Evolutionary conservation across 2,797 vertebrate species (phyloP), one percentile per base, ranked within the genome.

Genomic region (Eulemur rubriventer): DNA sequence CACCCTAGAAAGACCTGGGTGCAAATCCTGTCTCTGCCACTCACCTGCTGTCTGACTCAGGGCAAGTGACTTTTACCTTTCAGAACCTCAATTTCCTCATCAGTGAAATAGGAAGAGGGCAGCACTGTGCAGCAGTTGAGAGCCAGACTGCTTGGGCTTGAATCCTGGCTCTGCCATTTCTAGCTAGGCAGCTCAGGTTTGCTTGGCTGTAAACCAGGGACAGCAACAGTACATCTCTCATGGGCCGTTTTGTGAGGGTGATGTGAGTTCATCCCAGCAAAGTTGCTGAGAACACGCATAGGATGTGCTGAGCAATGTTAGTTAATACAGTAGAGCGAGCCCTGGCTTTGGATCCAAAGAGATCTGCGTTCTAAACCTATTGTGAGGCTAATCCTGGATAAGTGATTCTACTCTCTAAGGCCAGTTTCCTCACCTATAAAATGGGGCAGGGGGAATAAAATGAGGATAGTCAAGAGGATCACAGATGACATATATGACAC

Each of bases 191-290:
- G 7, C 35, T 78, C 57, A 12, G 0, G 2, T 22, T 50, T 59
- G 26, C 83, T 69, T 5, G 24, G 69, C 26, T 85, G 30, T 20
- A 24, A 61, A 78, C 50, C 52, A 57, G 75, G 48, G 48, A 22
- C 3, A n/a, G 13, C 13, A 0, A 33, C 17, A 33, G 24, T 12
- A 4, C 0, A 35, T 0, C 2, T 43, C 46, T 26, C 41, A 0
- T 0, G 2, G 80, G 50, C 38, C 59, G 4, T 1, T 3, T 1
- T 3, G 1, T 26, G 33, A 92, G 33, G 24, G 57, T 22, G 14
- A 46, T 6, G 38, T 22, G 50, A 43, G 72, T 5, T 30, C n/a
- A 91, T 65, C 90, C 59, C 22, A 16, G 72, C 1, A 5, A 63
- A 20, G n/a, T 55, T 55, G 63, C 82, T 55, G 65, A 67, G 59